Evolutionary conservation across 2,113 vertebrate genomes (phyloP).

Genomic region (Oncorhynchus nerka): DNA sequence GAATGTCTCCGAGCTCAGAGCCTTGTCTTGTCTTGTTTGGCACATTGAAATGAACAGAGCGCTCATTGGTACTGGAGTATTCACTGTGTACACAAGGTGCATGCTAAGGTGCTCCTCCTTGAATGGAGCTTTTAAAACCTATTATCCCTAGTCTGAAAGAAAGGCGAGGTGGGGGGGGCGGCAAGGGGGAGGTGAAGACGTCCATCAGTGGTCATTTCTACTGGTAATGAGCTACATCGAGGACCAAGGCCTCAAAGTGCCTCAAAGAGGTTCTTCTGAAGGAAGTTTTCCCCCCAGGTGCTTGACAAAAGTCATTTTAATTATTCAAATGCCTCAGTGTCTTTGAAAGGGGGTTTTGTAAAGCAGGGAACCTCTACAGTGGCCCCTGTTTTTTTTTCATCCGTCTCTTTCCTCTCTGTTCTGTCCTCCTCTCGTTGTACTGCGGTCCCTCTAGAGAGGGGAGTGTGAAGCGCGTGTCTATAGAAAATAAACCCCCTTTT

Average conservation of each 20-base stretch:
- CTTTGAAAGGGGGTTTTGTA: constrained; percentile 65
- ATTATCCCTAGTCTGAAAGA: constrained; percentile 68
- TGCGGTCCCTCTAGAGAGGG: constrained; percentile 52
- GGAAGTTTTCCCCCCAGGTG: constrained; percentile 52
- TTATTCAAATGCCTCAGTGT: constrained; percentile 74
- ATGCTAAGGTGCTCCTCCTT: constrained; percentile 73
- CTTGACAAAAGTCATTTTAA: constrained; percentile 80
- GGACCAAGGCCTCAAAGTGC: constrained; percentile 21
- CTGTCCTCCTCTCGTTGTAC: constrained; percentile 40
- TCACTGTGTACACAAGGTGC: constrained; percentile 77
- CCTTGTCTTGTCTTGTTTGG: constrained; percentile 74
- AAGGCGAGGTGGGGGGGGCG: not conserved
- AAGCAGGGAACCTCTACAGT: constrained; percentile 8
- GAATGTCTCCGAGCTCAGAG: constrained; percentile 63
- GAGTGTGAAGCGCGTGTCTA: constrained; percentile 66
- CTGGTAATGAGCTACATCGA: constrained; percentile 74
- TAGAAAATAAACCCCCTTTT: constrained; percentile 33
- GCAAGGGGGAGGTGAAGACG: not conserved
- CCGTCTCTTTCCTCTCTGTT: constrained; percentile 18
- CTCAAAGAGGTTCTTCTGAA: constrained; percentile 70
- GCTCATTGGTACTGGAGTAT: constrained; percentile 49
- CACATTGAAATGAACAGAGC: constrained; percentile 76
- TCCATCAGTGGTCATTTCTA: constrained; percentile 57
- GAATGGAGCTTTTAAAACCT: constrained; percentile 74
- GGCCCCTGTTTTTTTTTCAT: not conserved